These are phyloP conservation scores for Palaemon carinicauda DNA, from an alignment of 1,140 invertebrate genomes.

Conservation along the genomic window DNA sequence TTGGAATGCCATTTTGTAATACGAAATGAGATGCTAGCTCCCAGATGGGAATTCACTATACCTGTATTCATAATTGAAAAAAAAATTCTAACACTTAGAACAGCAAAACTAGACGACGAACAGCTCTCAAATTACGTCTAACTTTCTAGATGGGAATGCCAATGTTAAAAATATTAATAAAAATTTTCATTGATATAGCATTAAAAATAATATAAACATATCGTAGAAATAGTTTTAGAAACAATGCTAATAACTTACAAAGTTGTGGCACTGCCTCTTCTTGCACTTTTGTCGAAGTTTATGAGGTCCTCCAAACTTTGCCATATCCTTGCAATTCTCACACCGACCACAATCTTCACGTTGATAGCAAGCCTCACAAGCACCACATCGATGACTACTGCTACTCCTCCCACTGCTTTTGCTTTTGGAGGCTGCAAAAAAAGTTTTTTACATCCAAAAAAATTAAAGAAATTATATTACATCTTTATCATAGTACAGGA, in stretches of 20 bases:
- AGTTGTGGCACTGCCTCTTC: slow-evolving; percentile 66
- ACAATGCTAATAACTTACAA: slow-evolving; percentile 50
- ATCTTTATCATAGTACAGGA: neutral
- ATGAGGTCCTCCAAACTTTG: slow-evolving; percentile 78
- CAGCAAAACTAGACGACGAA: no score
- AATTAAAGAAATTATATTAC: neutral
- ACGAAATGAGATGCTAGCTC: no score
- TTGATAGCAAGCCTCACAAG: slow-evolving; percentile 78
- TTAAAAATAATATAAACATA: neutral
- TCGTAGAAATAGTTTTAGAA: neutral
- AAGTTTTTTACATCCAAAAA: neutral
- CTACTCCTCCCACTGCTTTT: slow-evolving; percentile 17
- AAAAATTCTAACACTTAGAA: no score
- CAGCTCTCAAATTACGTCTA: no score
- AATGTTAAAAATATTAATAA: no score
- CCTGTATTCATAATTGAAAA: no score
- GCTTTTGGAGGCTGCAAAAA: slow-evolving; percentile 31
- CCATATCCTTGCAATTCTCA: slow-evolving; percentile 70
- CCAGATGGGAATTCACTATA: no score
- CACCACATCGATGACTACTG: slow-evolving; percentile 71
- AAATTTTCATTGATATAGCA: no score
- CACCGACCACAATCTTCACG: slow-evolving; percentile 63
- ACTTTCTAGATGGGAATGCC: no score
- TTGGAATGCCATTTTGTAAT: no score
- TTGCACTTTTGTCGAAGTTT: slow-evolving; percentile 73